These are phyloP conservation scores for Heliconius aoede DNA, from an alignment of 2,888 invertebrate genomes.

Conservation along the genomic window DNA sequence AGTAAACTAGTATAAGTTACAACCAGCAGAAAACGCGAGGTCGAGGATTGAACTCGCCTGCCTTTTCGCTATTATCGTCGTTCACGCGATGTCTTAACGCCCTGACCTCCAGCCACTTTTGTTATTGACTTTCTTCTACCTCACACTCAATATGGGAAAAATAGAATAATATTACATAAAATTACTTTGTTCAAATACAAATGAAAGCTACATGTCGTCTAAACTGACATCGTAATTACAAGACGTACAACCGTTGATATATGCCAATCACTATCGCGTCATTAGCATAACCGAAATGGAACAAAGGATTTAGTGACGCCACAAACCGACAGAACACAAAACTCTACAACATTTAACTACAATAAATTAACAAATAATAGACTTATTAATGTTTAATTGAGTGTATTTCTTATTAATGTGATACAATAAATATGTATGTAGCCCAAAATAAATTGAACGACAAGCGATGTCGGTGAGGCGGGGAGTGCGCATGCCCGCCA, in stretches of 20 bases:
- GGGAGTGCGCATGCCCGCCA: conserved; percentile 80
- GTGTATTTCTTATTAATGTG: conserved; percentile 41
- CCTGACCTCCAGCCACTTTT: conserved; percentile 67
- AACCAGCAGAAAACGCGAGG: conserved; percentile 51
- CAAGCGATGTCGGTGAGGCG: conserved; percentile 47
- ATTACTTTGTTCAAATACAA: background rate
- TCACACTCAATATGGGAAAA: conserved; percentile 41
- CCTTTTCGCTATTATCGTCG: conserved; percentile 59
- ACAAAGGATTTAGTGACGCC: conserved; percentile 33
- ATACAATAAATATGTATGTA: conserved; percentile 45
- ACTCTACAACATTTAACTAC: background rate
- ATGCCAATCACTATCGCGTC: conserved; percentile 25
- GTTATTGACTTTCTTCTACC: conserved; percentile 69
- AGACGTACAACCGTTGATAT: conserved; percentile 26
- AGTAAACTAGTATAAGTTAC: conserved; percentile 35
- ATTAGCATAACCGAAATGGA: conserved; percentile 16
- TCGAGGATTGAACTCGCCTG: conserved; percentile 66
- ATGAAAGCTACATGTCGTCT: background rate
- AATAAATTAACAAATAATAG: conserved; percentile 30
- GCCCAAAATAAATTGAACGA: conserved; percentile 48
- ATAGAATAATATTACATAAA: conserved; percentile 8
- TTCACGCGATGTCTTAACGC: conserved; percentile 72
- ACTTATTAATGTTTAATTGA: conserved; percentile 16
- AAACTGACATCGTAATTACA: conserved; percentile 13
- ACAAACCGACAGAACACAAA: background rate